A percentile compares a stretch with the other conserved stretches of the same genome.
Evolutionary conservation across 1,140 invertebrate species (phyloP).

Genomic region (Aphaenogaster floridana): DNA sequence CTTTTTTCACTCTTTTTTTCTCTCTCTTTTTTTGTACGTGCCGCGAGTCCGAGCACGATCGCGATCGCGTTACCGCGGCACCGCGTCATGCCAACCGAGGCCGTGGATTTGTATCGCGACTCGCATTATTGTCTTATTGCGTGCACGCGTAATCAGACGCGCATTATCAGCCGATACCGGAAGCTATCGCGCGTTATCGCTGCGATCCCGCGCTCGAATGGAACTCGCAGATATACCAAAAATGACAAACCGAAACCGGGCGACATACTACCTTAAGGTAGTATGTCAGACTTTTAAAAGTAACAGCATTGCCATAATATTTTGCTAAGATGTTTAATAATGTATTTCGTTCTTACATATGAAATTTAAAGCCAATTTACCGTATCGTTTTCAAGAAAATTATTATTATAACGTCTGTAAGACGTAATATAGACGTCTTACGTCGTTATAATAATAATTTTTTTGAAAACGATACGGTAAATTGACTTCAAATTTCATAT

Average conservation of each 20-base stretch:
- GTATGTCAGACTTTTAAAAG: too few species aligned
- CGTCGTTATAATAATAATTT: too few species aligned
- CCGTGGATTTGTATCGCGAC: neutral
- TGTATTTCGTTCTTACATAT: too few species aligned
- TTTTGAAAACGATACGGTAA: too few species aligned
- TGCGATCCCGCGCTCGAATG: neutral
- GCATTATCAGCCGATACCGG: conserved; percentile 21
- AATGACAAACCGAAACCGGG: neutral
- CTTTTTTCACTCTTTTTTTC: neutral
- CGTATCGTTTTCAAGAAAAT: too few species aligned
- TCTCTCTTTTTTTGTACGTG: neutral
- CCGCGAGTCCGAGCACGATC: neutral
- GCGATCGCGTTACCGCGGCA: conserved; percentile 35
- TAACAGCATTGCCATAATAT: too few species aligned
- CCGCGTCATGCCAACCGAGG: conserved; percentile 32
- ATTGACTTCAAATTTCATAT: too few species aligned
- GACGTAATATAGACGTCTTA: too few species aligned
- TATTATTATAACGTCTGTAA: too few species aligned
- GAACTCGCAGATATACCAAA: neutral
- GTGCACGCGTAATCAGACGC: neutral
- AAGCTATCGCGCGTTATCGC: conserved; percentile 24
- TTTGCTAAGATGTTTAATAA: too few species aligned
- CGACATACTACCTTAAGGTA: neutral
- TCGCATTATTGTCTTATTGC: neutral
- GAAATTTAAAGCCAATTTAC: too few species aligned